Evolutionary conservation across 1,140 invertebrate genomes (phyloP).

Genomic region (Phthorimaea operculella): DNA sequence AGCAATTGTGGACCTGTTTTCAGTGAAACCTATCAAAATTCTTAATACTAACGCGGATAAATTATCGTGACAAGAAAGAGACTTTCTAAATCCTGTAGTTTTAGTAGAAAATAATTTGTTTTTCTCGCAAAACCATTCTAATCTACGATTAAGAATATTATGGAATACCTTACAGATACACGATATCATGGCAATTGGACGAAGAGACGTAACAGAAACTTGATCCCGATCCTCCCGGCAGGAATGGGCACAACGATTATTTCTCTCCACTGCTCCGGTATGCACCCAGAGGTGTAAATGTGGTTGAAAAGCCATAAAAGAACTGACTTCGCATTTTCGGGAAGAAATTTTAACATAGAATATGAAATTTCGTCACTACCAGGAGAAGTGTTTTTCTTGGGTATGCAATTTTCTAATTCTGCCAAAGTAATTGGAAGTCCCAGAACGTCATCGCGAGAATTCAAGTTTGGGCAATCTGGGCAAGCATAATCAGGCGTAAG

Average conservation of each 20-base stretch:
- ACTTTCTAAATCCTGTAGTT: slow-evolving; percentile 2
- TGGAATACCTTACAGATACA: background rate
- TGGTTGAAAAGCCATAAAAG: background rate
- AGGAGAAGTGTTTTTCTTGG: too few relatives aligned
- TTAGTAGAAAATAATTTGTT: background rate
- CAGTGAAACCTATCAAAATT: background rate
- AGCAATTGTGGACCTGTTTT: slow-evolving; percentile 4
- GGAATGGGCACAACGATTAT: background rate
- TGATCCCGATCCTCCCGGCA: background rate
- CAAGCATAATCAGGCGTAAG: too few relatives aligned
- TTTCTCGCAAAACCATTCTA: slow-evolving; percentile 4
- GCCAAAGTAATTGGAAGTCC: too few relatives aligned
- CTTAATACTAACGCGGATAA: background rate
- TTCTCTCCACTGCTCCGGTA: background rate
- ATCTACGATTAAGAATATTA: background rate
- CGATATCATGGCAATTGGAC: background rate
- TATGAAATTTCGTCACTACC: too few relatives aligned
- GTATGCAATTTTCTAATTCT: too few relatives aligned
- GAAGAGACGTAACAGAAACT: background rate
- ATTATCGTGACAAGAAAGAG: slow-evolving; percentile 3
- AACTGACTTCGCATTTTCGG: background rate
- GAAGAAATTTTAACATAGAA: too few relatives aligned
- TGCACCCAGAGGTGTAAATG: background rate
- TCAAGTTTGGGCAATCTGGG: too few relatives aligned
- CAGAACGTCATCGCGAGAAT: too few relatives aligned